Base-by-base conservation (phyloP, 2,888 invertebrate species). In the Scaptomyza flava region DNA sequence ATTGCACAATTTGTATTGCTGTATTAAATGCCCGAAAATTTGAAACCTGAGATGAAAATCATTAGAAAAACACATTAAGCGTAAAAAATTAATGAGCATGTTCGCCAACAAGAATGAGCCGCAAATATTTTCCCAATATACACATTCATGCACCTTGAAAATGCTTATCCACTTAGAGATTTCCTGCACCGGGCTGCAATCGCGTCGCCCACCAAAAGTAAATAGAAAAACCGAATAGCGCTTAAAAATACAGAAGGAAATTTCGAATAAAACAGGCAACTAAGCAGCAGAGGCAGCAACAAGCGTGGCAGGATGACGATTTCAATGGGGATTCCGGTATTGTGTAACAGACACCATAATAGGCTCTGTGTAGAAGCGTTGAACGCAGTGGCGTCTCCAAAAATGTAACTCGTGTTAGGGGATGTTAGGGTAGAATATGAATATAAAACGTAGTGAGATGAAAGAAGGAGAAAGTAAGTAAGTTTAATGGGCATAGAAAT, bases 71-170 rank as follows among this genome's bases (percentile, higher is more conserved):
- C 79, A 89, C 87, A 89, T 89, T 77, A 87, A 89, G 87, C 85
- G 82, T 87, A 85, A 70, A 72, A 84, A 89, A 89, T 89, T 85
- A 85, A 85, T 85, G 85, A 85, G 89, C 89, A 79, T 27, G 27
- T 27, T 27, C 27, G 27, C 6, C 27, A 27, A 27, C 27, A 27
- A 27, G 27, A 6, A 27, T 8, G 33, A 12, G 34, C 33, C 27
- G 34, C n/a, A 43, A 51, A 58, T 41, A 51, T 34, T 47, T 42
- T 2, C 67, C 11, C 27, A 27, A 51, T 8, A 51, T 8, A 14
- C 8, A 41, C 17, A 41, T 27, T 46, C 41, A 51, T 70, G 70
- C 70, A 69, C 23, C 47, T 30, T 31, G 33, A 57, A 57, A 63
- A 63, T 14, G 3, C 11, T 41, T 20, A 12, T 12, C 17, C 43